A percentile compares a stretch with the other conserved stretches of the same genome.
Conservation (phyloP, 1,140 invertebrate genomes). For the Eumaeus atala region DNA sequence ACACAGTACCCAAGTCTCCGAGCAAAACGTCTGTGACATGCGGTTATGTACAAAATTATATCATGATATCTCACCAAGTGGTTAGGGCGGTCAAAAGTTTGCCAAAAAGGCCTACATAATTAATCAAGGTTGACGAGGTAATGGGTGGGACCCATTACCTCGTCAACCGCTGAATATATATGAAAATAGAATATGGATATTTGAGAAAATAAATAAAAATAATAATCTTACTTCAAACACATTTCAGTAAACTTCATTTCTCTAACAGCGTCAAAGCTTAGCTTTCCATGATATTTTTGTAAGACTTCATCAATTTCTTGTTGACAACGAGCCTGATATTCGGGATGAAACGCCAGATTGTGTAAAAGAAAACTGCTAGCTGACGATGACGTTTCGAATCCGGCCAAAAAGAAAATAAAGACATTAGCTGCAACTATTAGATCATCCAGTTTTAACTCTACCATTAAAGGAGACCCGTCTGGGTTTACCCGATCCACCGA, state of each 20-base stretch:
- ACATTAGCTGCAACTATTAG: constrained; percentile 25
- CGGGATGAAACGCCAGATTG: constrained; percentile 26
- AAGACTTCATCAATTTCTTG: constrained; percentile 29
- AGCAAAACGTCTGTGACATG: too few species aligned
- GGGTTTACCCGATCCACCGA: constrained; percentile 24
- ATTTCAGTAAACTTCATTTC: constrained; percentile 3
- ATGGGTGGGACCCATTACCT: too few species aligned
- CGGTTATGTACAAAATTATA: too few species aligned
- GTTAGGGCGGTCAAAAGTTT: too few species aligned
- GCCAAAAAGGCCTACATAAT: too few species aligned
- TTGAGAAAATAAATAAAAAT: neutral
- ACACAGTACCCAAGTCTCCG: too few species aligned
- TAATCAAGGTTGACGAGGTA: too few species aligned
- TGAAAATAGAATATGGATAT: too few species aligned
- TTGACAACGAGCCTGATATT: constrained; percentile 26
- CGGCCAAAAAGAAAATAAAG: constrained; percentile 31
- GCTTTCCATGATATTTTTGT: constrained; percentile 30
- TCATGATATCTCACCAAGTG: too few species aligned
- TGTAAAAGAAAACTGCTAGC: constrained; percentile 29
- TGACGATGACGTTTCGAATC: constrained; percentile 30
- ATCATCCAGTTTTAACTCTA: constrained; percentile 29
- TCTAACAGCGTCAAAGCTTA: constrained; percentile 24
- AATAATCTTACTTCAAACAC: neutral
- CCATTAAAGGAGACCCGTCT: constrained; percentile 23
- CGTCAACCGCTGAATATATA: too few species aligned